Conservation (phyloP, 2,797 vertebrate species). For the Pantherophis alleghaniensis region DNA sequence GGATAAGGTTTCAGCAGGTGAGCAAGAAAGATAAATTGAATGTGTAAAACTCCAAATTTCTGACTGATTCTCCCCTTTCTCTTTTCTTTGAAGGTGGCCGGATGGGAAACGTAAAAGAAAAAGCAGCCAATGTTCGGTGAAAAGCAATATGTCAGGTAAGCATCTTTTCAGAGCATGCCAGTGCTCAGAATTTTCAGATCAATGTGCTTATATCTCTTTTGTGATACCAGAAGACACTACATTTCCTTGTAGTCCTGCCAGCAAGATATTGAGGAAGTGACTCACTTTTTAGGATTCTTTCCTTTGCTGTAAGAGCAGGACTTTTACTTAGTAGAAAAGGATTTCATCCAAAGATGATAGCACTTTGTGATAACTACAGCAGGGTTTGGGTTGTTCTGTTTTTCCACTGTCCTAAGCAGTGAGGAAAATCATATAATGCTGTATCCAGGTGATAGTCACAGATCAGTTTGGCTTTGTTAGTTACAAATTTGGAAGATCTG, state of each 20-base stretch:
- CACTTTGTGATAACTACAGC: not conserved
- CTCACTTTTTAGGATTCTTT: not conserved
- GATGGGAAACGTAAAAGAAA: slow-evolving; percentile 99
- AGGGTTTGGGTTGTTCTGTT: not conserved
- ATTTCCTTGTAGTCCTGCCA: not conserved
- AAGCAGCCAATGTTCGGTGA: slow-evolving; percentile 99
- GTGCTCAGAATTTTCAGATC: not conserved
- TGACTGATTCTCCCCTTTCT: not conserved
- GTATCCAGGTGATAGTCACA: not conserved
- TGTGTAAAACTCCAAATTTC: no score
- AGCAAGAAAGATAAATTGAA: not conserved
- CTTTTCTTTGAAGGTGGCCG: slow-evolving; percentile 84
- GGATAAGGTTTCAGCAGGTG: not conserved
- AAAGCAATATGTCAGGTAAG: slow-evolving; percentile 95
- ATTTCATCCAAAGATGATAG: not conserved
- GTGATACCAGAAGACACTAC: not conserved
- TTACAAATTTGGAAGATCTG: not conserved
- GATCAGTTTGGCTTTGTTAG: not conserved
- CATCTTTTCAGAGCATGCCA: slow-evolving; percentile 42
- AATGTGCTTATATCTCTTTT: not conserved
- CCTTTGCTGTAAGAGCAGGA: not conserved
- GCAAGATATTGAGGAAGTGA: not conserved
- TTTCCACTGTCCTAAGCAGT: not conserved
- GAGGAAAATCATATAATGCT: not conserved
- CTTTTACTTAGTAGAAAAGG: not conserved